Evolutionary conservation across 2,113 vertebrate species (phyloP), one percentile per base, ranked within the genome.

Genomic region (Saccopteryx leptura): DNA sequence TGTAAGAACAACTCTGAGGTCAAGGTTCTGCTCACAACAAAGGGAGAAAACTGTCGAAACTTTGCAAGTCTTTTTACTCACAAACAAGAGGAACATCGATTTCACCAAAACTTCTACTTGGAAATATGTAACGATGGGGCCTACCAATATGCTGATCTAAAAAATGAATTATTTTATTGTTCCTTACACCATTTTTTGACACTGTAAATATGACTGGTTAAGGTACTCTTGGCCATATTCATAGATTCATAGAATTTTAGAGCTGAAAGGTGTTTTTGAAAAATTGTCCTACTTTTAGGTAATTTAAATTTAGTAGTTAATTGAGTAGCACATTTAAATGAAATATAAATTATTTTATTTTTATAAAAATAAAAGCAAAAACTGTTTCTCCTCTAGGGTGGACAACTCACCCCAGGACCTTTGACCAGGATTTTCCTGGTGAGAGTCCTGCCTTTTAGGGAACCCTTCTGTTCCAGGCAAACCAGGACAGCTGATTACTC

Each of bases 1-100:
- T 86, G 72, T 69, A 24, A 11, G 90, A 90, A 88, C 58, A 88
- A n/a, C 50, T 65, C 76, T 7, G 33, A 90, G 71, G 92, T 95
- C 52, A 86, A 96, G 91, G 65, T 61, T 52, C 86, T 84, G 69
- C 17, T 92, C 9, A 1, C 72, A 33, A 69, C 48, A 83, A 94
- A 72, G 46, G 46, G 66, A 84, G 66, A 65, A 79, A 61, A 86
- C 9, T 61, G 33, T 81, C 78, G 79, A 88, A 86, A 23, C 13
- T 79, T 81, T 71, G 24, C 7, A 28, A n/a, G 87, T 86, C 68
- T 91, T 94, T 84, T 90, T 58, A 88, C 1, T n/a, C n/a, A 19
- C 56, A 65, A 91, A 83, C 78, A 88, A 85, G 84, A 56, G 28
- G 33, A 85, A 79, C 2, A 24, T 0, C 5, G 23, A 19, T 83